phyloP scores from a whole-genome alignment of 1,140 invertebrate genomes.

The Magallana gigas region DNA sequence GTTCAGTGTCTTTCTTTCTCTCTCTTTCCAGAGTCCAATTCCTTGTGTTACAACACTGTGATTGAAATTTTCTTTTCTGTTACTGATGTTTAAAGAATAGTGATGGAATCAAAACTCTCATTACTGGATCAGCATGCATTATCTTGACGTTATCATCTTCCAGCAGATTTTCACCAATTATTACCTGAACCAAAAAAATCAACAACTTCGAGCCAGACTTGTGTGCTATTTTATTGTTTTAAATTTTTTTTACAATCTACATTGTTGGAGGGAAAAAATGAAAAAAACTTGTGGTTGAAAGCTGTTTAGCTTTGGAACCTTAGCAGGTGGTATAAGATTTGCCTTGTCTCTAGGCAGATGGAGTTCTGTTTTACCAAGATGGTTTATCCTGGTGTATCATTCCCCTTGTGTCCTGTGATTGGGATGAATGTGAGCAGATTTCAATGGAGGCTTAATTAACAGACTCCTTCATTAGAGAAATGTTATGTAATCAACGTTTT shows the following conservation, averaged over 20 bases:
- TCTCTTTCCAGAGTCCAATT: too few species aligned
- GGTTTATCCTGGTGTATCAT: not conserved
- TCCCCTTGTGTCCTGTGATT: not conserved
- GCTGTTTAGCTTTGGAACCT: not conserved
- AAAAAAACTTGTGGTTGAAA: not conserved
- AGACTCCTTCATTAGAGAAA: slow-evolving; percentile 11
- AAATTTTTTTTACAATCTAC: not conserved
- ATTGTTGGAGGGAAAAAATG: not conserved
- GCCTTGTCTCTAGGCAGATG: slow-evolving; percentile 23
- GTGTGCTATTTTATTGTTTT: too few species aligned
- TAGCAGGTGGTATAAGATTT: slow-evolving; percentile 29
- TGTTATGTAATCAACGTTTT: slow-evolving; percentile 7
- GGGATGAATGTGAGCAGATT: slow-evolving; percentile 9
- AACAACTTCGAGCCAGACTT: too few species aligned
- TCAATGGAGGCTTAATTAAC: slow-evolving; percentile 24
- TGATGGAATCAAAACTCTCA: too few species aligned
- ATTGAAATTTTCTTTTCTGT: too few species aligned
- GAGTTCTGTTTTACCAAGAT: not conserved
- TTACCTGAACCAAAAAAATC: too few species aligned
- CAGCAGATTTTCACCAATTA: too few species aligned
- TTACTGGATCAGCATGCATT: too few species aligned
- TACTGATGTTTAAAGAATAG: too few species aligned
- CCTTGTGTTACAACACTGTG: too few species aligned
- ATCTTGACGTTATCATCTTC: too few species aligned
- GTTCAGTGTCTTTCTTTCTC: too few species aligned